Evolutionary conservation across 2,113 vertebrate species (phyloP), one percentile per base, ranked within the genome.

Genomic region (Heterochromis multidens): DNA sequence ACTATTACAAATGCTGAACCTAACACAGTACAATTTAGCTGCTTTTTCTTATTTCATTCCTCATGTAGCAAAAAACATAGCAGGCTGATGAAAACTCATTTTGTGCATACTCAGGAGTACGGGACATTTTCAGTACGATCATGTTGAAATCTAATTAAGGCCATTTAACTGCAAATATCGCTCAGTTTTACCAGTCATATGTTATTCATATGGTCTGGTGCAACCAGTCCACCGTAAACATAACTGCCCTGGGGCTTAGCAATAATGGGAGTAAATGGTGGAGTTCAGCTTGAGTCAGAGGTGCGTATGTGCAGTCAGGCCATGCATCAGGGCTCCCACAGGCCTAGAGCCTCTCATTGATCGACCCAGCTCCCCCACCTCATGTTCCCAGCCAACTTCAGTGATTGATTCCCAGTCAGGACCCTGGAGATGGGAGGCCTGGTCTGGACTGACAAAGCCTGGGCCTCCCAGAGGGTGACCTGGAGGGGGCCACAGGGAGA

Each of bases 331-430:
- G 88, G 86, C 83, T 94, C 94, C 94, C 90, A 85, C 84, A 92
- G 91, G 92, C 93, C 93, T 80, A 74, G 83, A 90, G 89, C 89
- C 84, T 84, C 92, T 89, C 93, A 95, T 93, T 92, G 94, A 95
- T 95, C 84, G 92, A 87, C 88, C 83, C 86, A 8, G 78, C 86
- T 60, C 88, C 85, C 85, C 89, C 84, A 81, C 92, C 90, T 79
- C 88, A 85, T 87, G 89, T 92, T 95, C 91, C 87, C 89, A 85
- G 89, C 60, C 93, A 92, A 85, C 91, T 80, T 81, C 25, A 2
- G 91, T 94, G 95, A 96, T 96, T 95, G 95, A 95, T 96, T 96
- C 91, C 74, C 92, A 95, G 94, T 94, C 94, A 94, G 87, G 87
- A 88, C 93, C 31, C 83, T 77, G 92, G 92, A 95, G 94, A 95